Evolutionary conservation across 2,797 vertebrate species (phyloP), one percentile per base, ranked within the genome.

Genomic region (Hybognathus amarus): DNA sequence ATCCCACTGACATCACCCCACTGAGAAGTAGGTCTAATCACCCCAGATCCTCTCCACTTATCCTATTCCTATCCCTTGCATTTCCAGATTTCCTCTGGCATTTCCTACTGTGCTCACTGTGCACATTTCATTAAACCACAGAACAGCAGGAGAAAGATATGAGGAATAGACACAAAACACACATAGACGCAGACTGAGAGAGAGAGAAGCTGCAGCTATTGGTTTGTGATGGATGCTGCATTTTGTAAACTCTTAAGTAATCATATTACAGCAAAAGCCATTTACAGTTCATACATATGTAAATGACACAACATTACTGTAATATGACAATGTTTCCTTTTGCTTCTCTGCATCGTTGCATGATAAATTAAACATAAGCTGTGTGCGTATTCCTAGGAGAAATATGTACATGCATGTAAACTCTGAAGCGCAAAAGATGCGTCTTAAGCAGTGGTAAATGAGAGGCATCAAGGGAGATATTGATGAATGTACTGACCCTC

Each of bases 201-300:
- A 56, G 40, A 66, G 24, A 12, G 42, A 56, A 15, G 10, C 7
- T 68, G 13, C 13, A 71, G 69, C 30, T 24, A 47, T 50, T 33
- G 68, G 18, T 63, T 50, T 18, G 9, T 63, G 52, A 73, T 73
- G 56, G 73, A 81, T 81, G 22, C 68, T 36, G 22, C 56, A 50
- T 64, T 50, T 38, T 63, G 69, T 64, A 50, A 73, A 80, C 24
- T 38, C 68, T 70, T 71, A 59, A 70, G 52, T 80, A 80, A 81
- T 63, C 68, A 33, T 33, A 71, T 80, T 40, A 45, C 79, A 38
- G 79, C 42, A 74, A 64, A 63, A 81, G 30, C 56, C 69, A 81
- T 74, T 81, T 81, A 81, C 68, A 81, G 52, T 81, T 81, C 79
- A 73, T 81, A 81, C 69, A 71, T 73, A 73, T 81, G 68, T 81